Percentiles rank a stretch among this genome's conserved stretches.
Evolutionary conservation across 2,888 invertebrate species (phyloP).

Genomic region (Cactoblastis cactorum): DNA sequence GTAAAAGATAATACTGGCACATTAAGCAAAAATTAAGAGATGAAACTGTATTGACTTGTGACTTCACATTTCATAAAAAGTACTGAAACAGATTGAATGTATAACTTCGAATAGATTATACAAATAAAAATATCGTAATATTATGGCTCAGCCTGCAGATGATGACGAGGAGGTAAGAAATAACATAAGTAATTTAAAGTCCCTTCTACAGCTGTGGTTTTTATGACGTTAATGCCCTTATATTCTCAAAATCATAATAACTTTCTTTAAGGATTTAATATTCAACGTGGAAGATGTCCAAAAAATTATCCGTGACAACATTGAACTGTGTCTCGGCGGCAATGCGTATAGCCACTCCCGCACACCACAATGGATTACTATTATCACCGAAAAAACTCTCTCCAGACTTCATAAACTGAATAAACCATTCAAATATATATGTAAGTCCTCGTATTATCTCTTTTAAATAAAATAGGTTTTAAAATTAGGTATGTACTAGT

Average conservation of each 20-base stretch:
- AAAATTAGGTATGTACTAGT: no score
- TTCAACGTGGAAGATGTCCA: slow-evolving; percentile 87
- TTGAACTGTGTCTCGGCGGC: slow-evolving; percentile 86
- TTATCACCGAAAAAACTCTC: slow-evolving; percentile 87
- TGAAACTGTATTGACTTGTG: neutral
- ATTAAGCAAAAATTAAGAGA: neutral
- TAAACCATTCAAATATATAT: slow-evolving; percentile 89
- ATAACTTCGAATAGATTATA: no score
- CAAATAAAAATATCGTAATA: no score
- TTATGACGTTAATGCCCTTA: neutral
- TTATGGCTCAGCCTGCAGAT: slow-evolving; percentile 15
- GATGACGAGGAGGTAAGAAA: slow-evolving; percentile 44
- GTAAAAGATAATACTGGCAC: neutral
- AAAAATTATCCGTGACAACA: slow-evolving; percentile 86
- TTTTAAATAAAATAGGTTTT: no score
- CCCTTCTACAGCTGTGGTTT: neutral
- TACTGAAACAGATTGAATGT: no score
- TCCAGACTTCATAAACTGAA: slow-evolving; percentile 85
- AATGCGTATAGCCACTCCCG: slow-evolving; percentile 80
- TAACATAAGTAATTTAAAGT: neutral
- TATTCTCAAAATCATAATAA: neutral
- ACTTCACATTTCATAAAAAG: no score
- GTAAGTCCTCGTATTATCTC: slow-evolving; percentile 63
- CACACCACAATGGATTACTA: slow-evolving; percentile 82
- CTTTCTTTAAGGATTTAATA: slow-evolving; percentile 49